Base-by-base conservation (phyloP, 2,888 invertebrate species). In the Agrotis exclamationis region DNA sequence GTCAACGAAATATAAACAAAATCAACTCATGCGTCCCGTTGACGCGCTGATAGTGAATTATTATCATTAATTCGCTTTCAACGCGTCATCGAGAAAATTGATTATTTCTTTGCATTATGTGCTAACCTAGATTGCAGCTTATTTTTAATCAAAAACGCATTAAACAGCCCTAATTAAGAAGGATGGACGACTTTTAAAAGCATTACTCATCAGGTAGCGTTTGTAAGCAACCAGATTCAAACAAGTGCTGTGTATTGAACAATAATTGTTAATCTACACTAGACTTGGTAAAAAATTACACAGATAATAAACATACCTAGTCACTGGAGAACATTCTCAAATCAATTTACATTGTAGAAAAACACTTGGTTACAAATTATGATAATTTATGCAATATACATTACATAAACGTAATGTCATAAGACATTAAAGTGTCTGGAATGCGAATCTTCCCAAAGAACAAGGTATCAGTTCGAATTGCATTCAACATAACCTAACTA, bases 1-100 rank as follows among this genome's bases (percentile, higher is more conserved):
- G 75, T 22, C 75, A 74, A 22, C 68, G 2, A 50, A 47, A 73
- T 20, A 58, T 79, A 62, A 68, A 79, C 74, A 79, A 57, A 57
- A 70, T 45, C 65, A 62, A 64, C 68, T 59, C 59, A 54, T 63
- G 16, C 65, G 45, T 16, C 39, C 11, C 39, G 39, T 39, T 9
- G 39, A 39, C 11, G 39, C 39, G 39, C 39, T 39, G 39, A 39
- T 39, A 39, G 11, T 39, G 39, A 9, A 39, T 39, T 39, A 64
- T 79, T 74, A 79, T 74, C 74, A 44, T 24, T 39, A 50, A 67
- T 54, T 14, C 28, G 24, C 39, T 79, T 73, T 74, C 74, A 53
- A 48, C 7, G 28, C 39, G 59, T 62, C 59, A 51, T 6, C 59
- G 22, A 79, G 74, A 68, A 64, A 79, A 60, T 63, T 24, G 44